Base-by-base conservation (phyloP, 2,888 invertebrate genomes). In the Chydorus sphaericus region DNA sequence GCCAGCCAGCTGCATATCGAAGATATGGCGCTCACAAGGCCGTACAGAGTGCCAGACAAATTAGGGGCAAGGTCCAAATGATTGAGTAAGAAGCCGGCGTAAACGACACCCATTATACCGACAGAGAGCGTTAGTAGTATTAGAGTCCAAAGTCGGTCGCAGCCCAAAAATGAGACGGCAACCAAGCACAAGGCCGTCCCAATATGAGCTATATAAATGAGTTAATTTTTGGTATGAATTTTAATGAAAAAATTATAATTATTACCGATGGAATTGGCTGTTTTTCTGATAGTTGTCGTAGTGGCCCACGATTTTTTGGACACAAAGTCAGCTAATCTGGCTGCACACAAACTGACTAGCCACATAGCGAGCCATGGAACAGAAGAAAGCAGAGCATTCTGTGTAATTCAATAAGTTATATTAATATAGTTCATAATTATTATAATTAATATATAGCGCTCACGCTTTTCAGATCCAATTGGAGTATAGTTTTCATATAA, bases 331-430 rank as follows among this genome's bases (percentile, higher is more conserved):
- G 86, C 88, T 57, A 86, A 68, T 57, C 77, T 78, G 1, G 86
- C 83, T 0, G 83, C 82, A 2, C 77, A 71, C 4, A 87, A 70
- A 1, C 87, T 87, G 73, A 86, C 86, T 3, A 82, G 67, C 66
- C 88, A 88, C 73, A 88, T 89, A 66, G 87, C 87, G 61, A 90
- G 73, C 72, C 89, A 90, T 0, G 90, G 90, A 54, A 90, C 73
- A 49, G 89, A 87, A 0, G 88, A 88, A 37, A 86, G 73, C 1
- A 87, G 71, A 1, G 89, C 88, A 66, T 90, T 90, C 82, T 87
- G 70, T 29, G 63, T 65, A n/a, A n/a, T n/a, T 62, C 60, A 65
- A 59, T 26, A 26, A 30, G 14, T 16, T 11, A 53, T 2, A 36
- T 50, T 3, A n/a, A 10, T 11, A 18, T 30, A 14, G 30, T 4